A percentile compares a stretch with the other conserved stretches of the same genome.
Conservation (phyloP, 2,888 invertebrate species). For the Drosophila aldrichi region DNA sequence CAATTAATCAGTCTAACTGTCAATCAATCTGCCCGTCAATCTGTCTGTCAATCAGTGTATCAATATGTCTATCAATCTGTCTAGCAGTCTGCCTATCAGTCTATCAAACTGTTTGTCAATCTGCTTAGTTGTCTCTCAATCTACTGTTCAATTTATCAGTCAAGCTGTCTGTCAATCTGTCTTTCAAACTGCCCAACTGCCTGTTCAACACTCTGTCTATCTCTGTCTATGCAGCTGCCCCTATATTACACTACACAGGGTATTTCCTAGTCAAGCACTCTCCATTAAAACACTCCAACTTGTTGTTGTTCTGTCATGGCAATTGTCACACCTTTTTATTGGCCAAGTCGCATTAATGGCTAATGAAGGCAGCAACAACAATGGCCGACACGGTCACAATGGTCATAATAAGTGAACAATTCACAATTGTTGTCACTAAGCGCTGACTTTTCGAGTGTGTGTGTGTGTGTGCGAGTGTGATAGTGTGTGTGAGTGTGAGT, state of each 20-base stretch:
- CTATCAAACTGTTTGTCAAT: neutral
- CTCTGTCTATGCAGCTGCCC: neutral
- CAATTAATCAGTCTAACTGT: neutral
- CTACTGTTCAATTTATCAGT: too few relatives aligned
- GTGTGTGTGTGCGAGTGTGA: neutral
- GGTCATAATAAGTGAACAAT: slow-evolving; percentile 44
- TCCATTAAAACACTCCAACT: too few relatives aligned
- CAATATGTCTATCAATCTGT: neutral
- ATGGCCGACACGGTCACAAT: slow-evolving; percentile 37
- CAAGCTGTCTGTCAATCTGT: neutral
- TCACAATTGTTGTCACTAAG: slow-evolving; percentile 54
- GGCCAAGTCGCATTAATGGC: slow-evolving; percentile 59
- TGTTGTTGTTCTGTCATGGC: slow-evolving; percentile 29
- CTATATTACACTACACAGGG: neutral
- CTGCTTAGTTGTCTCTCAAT: too few relatives aligned
- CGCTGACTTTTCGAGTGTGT: slow-evolving; percentile 6
- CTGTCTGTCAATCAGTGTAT: neutral
- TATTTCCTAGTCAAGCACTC: neutral
- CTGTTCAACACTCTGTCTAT: neutral
- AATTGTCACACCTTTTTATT: slow-evolving; percentile 78
- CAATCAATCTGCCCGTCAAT: neutral
- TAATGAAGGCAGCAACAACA: slow-evolving; percentile 67
- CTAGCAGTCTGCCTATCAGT: neutral
- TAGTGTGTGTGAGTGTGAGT: slow-evolving; percentile 5
- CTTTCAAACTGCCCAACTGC: neutral